Evolutionary conservation across 1,140 invertebrate species (phyloP).

Genomic region (Diorhabda sublineata): DNA sequence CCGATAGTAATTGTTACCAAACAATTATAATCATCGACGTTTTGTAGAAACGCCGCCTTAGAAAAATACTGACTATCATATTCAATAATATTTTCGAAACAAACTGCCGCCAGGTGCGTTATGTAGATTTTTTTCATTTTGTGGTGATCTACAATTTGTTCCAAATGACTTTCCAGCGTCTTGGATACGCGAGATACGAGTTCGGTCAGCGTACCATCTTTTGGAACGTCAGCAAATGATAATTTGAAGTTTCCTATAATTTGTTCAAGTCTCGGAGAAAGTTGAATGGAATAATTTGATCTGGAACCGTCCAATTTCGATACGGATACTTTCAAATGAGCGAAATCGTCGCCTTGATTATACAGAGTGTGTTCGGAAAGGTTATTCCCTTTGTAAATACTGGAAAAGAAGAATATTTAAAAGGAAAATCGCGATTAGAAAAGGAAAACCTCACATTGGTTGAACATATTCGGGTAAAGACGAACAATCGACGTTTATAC

Average conservation of each 20-base stretch:
- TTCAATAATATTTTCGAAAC: constrained; percentile 39
- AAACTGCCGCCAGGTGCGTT: constrained; percentile 32
- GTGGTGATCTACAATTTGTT: constrained; percentile 32
- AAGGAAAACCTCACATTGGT: constrained; percentile 24
- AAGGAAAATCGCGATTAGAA: neutral
- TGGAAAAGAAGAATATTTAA: neutral
- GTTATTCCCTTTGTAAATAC: neutral
- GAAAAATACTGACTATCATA: constrained; percentile 41
- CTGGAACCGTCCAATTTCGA: constrained; percentile 33
- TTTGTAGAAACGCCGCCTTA: constrained; percentile 38
- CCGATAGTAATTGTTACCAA: constrained; percentile 40
- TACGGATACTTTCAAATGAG: constrained; percentile 36
- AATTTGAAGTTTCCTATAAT: constrained; percentile 30
- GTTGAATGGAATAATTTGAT: constrained; percentile 32
- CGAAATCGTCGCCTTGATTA: constrained; percentile 39
- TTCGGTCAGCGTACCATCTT: constrained; percentile 32
- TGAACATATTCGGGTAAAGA: constrained; percentile 39
- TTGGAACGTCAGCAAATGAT: constrained; percentile 34
- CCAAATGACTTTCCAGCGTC: constrained; percentile 32
- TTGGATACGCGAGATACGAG: constrained; percentile 36
- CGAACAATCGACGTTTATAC: constrained; percentile 38
- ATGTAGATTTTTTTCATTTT: constrained; percentile 41
- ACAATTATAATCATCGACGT: constrained; percentile 38
- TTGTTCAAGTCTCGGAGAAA: constrained; percentile 41
- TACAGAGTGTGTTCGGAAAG: constrained; percentile 19